Evolutionary conservation across 1,140 invertebrate species (phyloP), one percentile per base, ranked within the genome.

Genomic region (Drosophila novamexicana): DNA sequence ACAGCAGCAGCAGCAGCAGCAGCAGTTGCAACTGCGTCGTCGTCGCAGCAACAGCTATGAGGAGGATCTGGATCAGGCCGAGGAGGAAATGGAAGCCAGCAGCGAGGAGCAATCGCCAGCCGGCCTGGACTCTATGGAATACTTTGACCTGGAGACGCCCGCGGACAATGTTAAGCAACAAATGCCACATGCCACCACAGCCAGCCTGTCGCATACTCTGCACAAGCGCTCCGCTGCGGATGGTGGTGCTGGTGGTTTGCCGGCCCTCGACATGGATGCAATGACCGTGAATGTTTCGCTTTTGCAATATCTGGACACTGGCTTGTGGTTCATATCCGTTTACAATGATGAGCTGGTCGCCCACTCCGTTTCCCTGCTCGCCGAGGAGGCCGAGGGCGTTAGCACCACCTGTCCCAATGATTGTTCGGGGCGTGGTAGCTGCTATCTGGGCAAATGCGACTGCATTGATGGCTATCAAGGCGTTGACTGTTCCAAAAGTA

Each of bases 391-490:
- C 5, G 96, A 97, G 93, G 97, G 96, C 14, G 95, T 98, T 6
- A 96, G 96, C 58, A 97, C 97, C 49, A 96, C 96, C 58, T 99
- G 98, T 92, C 97, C 96, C 4, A 97, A 98, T 84, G 97, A 99
- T 91, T 99, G 98, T 92, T 97, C 96, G 49, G 97, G 98, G 7
- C 96, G 98, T 72, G 98, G 98, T 37, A 97, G 97, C 34, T 99
- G 98, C 92, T 96, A 97, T 86, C 95, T 98, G 66, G 98, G 98
- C 49, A 97, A 97, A 92, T 99, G 98, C 92, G 96, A 97, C 89
- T 99, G 98, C 93, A 97, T 97, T 93, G 97, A 98, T 90, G 98
- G 98, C 45, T 99, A 97, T 93, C 96, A 97, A 92, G 98, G 98
- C 67, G 94, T 95, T 73, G 96, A 97, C 91, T 99, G 97, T 93